A percentile compares a stretch with the other conserved stretches of the same genome.
phyloP scores from a whole-genome alignment of 2,113 vertebrate species.

The Pelecanoides urinatrix region DNA sequence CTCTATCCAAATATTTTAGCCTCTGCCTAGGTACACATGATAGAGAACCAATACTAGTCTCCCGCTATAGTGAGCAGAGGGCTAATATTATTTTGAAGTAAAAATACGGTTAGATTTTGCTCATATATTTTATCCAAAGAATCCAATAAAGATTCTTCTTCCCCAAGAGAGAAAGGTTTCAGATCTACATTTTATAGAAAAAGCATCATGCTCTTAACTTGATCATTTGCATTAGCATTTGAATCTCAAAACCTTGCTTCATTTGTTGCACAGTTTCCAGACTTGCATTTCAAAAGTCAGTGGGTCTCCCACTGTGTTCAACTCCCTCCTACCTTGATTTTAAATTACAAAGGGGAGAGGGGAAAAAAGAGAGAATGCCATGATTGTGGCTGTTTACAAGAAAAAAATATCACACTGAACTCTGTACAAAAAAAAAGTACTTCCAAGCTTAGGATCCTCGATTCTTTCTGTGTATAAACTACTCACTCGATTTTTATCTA shows the following conservation, averaged over 20 bases:
- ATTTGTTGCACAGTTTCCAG: slow-evolving; percentile 27
- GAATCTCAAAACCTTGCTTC: slow-evolving; percentile 20
- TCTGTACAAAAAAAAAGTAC: neutral
- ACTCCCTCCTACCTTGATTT: slow-evolving; percentile 2
- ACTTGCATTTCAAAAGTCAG: neutral
- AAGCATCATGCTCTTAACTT: neutral
- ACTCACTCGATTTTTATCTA: neutral
- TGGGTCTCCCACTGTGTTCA: neutral
- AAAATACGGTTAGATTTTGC: neutral
- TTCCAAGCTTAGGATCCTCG: neutral
- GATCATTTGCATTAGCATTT: neutral
- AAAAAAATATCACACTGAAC: neutral
- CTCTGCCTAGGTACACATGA: neutral
- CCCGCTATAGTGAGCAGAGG: neutral
- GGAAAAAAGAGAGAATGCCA: neutral
- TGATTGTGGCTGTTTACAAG: neutral
- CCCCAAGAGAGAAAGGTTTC: neutral
- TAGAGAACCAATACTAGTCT: neutral
- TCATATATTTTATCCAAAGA: neutral
- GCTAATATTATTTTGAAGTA: neutral
- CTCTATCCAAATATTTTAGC: neutral
- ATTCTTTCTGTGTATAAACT: neutral
- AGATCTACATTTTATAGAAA: neutral
- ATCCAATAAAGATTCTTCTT: neutral
- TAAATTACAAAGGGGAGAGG: slow-evolving; percentile 9